Evolutionary conservation across 2,113 vertebrate genomes (phyloP).

Genomic region (Peromyscus leucopus): DNA sequence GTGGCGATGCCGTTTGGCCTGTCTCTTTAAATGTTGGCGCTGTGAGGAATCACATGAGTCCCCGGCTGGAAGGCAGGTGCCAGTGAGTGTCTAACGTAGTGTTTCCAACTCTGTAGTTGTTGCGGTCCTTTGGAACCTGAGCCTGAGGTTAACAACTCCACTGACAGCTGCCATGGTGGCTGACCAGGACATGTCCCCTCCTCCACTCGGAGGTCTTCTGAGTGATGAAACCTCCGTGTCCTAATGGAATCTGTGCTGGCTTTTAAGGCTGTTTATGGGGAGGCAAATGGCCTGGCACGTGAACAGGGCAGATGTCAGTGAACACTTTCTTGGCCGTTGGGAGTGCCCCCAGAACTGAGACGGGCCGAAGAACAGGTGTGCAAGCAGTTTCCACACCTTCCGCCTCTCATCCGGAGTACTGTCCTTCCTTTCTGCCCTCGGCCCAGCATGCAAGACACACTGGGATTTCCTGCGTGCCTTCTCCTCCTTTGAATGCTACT

Average conservation of each 20-base stretch:
- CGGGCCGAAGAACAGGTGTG: fast-evolving
- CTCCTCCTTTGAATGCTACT: background rate
- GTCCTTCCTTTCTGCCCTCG: background rate
- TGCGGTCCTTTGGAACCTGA: background rate
- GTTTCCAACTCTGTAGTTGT: background rate
- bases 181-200: fast-evolving
- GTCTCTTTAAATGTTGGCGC: background rate
- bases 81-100: background rate
- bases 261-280: background rate
- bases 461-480: background rate
- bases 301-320: background rate
- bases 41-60: background rate
- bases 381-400: background rate
- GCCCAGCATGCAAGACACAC: too few species aligned
- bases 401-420: background rate
- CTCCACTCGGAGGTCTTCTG: fast-evolving
- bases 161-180: background rate
- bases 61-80: background rate
- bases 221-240: background rate
- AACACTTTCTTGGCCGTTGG: background rate
- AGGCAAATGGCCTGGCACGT: background rate
- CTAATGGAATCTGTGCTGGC: background rate
- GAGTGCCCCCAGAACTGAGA: background rate
- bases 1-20: too few species aligned
- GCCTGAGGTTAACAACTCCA: background rate